Base-by-base conservation (phyloP, 2,888 invertebrate genomes). In the Ichneumoninae sp. region DNA sequence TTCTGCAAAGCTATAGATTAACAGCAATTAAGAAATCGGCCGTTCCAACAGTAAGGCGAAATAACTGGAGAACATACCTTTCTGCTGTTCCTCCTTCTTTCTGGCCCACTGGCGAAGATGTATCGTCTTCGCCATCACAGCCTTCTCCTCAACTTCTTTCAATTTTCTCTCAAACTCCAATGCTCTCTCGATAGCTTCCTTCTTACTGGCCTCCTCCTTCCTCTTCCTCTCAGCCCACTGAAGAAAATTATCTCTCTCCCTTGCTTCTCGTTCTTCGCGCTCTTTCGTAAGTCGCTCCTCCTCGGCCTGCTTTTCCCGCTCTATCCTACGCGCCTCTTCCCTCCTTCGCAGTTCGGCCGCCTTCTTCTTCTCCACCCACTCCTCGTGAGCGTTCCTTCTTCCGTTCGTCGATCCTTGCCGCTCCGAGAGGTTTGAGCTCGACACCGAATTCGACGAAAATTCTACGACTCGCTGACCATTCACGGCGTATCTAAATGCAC, bases 71-170 rank as follows among this genome's bases (percentile, higher is more conserved):
- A 22, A 30, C 22, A 87, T 91, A 96, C 96, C 94, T 94, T 95
- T 95, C 79, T 95, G 94, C 16, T 94, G 94, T 80, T 95, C 95
- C 77, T 95, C 95, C 86, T 96, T 96, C 87, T 94, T 95, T 70
- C 94, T 94, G 40, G 94, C 93, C 96, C 96, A 96, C 60, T 92
- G 90, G 10, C 90, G 91, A 68, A 94, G 92, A 79, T 91, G 89
- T 60, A 93, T 92, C 30, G 91, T 91, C 68, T 93, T 92, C 22
- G 91, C 92, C 52, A 89, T 82, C 3, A 85, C 81, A 4, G 89
- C 86, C 47, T 92, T 90, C 13, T 92, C 90, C 78, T 92, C 91
- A 68, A 92, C 69, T 66, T 93, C 90, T 65, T 92, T 91, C 78
- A 94, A 87, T 72, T 90, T 89, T 66, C 93, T 94, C 47, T 94